Conservation (phyloP, 2,797 vertebrate species). For the Oreonectes daqikongensis region DNA sequence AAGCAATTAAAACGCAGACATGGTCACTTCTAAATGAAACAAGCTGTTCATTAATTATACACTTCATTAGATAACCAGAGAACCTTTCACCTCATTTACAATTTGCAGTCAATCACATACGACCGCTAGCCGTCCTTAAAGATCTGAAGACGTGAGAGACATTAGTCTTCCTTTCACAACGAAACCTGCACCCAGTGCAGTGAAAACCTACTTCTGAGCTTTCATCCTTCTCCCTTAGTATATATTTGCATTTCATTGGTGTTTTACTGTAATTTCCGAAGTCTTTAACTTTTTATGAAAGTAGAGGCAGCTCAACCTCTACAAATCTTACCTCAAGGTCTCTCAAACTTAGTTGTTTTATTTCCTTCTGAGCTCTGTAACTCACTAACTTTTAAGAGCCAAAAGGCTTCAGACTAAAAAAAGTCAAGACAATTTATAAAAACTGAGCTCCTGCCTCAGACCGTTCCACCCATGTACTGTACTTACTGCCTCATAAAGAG, state of each 20-base stretch:
- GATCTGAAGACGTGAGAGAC: not conserved
- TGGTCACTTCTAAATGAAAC: constrained; percentile 7
- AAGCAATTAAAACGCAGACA: not conserved
- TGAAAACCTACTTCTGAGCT: not conserved
- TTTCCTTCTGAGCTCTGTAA: not conserved
- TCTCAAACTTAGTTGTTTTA: not conserved
- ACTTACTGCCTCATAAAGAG: too few relatives aligned
- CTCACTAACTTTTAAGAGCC: not conserved
- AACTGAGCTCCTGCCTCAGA: too few relatives aligned
- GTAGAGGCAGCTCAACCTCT: constrained; percentile 8
- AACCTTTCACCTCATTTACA: not conserved
- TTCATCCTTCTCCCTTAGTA: not conserved
- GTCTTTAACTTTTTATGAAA: constrained; percentile 3
- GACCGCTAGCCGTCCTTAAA: not conserved
- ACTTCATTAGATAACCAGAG: constrained; percentile 4
- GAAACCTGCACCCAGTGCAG: not conserved
- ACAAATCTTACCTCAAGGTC: not conserved
- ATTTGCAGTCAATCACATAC: not conserved
- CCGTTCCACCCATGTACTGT: too few relatives aligned
- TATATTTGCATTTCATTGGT: not conserved
- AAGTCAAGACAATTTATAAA: too few relatives aligned
- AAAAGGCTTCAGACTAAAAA: too few relatives aligned
- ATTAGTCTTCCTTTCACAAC: not conserved
- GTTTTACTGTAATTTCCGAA: not conserved
- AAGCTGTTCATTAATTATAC: constrained; percentile 1